Conservation (phyloP, 2,797 vertebrate species). For the Miopithecus talapoin region DNA sequence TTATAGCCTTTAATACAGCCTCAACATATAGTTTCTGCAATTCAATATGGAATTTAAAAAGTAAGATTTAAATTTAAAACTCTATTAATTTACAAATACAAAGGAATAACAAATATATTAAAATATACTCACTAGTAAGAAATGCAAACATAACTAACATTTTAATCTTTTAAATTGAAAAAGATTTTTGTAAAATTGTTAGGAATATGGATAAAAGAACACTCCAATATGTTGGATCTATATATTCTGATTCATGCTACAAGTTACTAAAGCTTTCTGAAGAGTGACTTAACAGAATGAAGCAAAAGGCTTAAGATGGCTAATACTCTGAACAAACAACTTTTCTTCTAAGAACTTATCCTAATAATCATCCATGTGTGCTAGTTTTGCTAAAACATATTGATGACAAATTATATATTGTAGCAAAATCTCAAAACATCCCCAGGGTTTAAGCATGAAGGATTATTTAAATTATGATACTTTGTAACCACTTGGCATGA, state of each 20-base stretch:
- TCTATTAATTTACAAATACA: neutral
- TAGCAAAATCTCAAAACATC: neutral
- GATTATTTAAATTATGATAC: neutral
- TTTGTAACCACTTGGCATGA: neutral
- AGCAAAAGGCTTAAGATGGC: neutral
- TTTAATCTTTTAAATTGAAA: neutral
- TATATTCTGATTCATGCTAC: neutral
- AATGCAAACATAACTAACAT: slow-evolving; percentile 12
- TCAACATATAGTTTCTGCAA: neutral
- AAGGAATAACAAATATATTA: neutral
- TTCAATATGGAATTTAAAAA: neutral
- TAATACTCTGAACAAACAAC: neutral
- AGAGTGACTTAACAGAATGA: neutral
- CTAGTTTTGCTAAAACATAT: neutral
- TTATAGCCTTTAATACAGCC: neutral
- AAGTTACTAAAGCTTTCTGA: neutral
- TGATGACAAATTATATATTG: neutral
- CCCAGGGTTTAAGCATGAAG: neutral
- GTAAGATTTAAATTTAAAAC: slow-evolving; percentile 8
- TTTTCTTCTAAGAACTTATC: slow-evolving; percentile 16
- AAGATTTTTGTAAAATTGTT: neutral
- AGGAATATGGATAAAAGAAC: neutral
- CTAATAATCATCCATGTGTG: neutral
- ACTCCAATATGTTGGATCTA: neutral
- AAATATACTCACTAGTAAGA: neutral